Conservation (phyloP, 2,113 vertebrate genomes). For the Prionailurus viverrinus region DNA sequence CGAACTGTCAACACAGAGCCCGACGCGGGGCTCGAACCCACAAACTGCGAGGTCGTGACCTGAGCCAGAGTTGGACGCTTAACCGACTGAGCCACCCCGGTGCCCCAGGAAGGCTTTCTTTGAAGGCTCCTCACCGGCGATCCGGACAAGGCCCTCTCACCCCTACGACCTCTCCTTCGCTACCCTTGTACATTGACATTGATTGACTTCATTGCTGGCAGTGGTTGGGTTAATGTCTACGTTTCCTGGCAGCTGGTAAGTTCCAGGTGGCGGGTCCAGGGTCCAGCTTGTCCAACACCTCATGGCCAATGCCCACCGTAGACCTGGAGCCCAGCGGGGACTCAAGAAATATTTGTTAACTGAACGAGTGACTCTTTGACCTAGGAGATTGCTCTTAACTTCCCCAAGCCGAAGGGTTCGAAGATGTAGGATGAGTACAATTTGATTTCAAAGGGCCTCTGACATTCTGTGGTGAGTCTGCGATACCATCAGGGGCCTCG, state of each 20-base stretch:
- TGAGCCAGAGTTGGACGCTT: too few species aligned
- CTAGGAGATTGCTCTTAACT: neutral
- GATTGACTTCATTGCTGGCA: neutral
- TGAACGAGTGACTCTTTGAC: neutral
- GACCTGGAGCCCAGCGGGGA: neutral
- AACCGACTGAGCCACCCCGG: too few species aligned
- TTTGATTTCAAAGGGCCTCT: slow-evolving; percentile 52
- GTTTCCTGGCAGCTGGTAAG: neutral
- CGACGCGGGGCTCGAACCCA: too few species aligned
- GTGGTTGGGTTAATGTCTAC: neutral
- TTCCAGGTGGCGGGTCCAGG: neutral
- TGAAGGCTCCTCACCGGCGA: neutral
- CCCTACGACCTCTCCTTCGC: neutral
- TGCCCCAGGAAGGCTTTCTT: neutral
- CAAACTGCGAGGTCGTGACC: too few species aligned
- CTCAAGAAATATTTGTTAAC: neutral
- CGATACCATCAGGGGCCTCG: slow-evolving; percentile 72
- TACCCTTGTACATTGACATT: fast-evolving
- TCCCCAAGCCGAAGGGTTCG: neutral
- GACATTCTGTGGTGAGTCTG: neutral
- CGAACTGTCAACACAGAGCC: too few species aligned
- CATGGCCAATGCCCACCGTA: fast-evolving
- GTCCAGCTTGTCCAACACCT: neutral
- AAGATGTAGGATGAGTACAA: neutral
- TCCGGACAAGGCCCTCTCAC: neutral